Evolutionary conservation across 1,140 invertebrate genomes (phyloP).

Genomic region (Monomorium pharaonis): DNA sequence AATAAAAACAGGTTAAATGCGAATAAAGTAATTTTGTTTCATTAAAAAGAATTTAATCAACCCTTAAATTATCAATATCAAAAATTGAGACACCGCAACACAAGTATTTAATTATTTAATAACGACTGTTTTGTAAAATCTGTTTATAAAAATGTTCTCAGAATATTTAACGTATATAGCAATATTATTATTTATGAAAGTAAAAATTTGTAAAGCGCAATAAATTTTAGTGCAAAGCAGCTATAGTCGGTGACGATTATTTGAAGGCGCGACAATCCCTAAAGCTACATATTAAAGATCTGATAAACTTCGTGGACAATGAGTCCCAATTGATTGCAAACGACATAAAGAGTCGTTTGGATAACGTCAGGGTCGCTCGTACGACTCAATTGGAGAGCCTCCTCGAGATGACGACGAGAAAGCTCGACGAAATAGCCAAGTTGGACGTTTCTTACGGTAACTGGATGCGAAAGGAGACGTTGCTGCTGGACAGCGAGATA

Average conservation of each 20-base stretch:
- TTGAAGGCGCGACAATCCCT: background rate
- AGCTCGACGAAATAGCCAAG: slow-evolving; percentile 33
- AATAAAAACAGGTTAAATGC: background rate
- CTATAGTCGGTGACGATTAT: slow-evolving; percentile 54
- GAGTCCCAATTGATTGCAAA: background rate
- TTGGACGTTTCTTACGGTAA: slow-evolving; percentile 54
- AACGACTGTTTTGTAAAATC: background rate
- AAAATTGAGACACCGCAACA: background rate
- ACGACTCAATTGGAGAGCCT: slow-evolving; percentile 7
- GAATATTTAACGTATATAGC: background rate
- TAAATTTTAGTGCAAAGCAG: slow-evolving; percentile 59
- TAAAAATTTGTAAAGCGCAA: background rate
- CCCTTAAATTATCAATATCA: background rate
- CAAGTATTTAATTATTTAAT: background rate
- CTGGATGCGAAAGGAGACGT: slow-evolving; percentile 43
- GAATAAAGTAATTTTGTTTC: background rate
- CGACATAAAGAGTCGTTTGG: background rate
- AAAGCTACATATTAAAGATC: background rate
- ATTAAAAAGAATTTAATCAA: background rate
- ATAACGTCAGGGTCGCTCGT: background rate
- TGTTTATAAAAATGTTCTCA: background rate
- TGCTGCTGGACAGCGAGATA: slow-evolving; percentile 51
- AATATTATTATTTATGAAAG: background rate
- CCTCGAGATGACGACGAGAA: slow-evolving; percentile 17
- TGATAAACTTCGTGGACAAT: slow-evolving; percentile 38